Evolutionary conservation across 1,140 invertebrate species (phyloP), one percentile per base, ranked within the genome.

Genomic region (Cydia splendana): DNA sequence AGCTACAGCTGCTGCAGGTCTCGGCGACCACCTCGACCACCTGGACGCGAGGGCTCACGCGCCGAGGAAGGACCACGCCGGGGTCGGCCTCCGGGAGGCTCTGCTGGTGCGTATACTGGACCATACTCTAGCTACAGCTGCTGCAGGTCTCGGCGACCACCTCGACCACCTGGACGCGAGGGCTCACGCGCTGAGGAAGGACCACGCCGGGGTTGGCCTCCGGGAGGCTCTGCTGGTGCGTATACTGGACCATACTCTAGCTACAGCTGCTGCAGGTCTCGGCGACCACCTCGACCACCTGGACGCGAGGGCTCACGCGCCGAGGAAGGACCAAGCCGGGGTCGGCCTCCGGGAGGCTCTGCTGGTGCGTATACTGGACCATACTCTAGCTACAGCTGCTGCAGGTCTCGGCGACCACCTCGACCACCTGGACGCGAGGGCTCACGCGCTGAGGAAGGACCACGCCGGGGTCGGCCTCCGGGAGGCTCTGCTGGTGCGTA

Each of bases 141-240:
- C 5, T 38, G 34, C 34, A 38, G 34, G 93, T 28, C 77, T 94
- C 1, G 86, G 80, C n/a, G n/a, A n/a, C n/a, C n/a, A n/a, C n/a
- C n/a, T n/a, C 0, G 85, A 88, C 38, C 82, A 92, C 67, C 75
- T 94, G 12, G 91, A 93, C 79, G 79, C 84, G 0, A 80, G 84
- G 13, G 79, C 91, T n/a, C 84, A 87, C 75, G 79, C 83, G n/a
- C 82, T 83, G 2, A 78, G 57, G 57, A 62, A 62, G 57, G 82
- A 20, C 74, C 20, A 83, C 84, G 86, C 65, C 76, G 79, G n/a
- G 80, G 85, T 20, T 76, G 81, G 0, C 13, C 80, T 93, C 4
- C 81, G 91, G 51, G 88, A 92, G 71, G 88, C 90, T 48, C 84
- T 93, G 76, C 81, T 93, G 57, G 93, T 93, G 57, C 85, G 85